A percentile compares a stretch with the other conserved stretches of the same genome.
These are phyloP conservation scores for Metalampra italica DNA, from an alignment of 2,888 invertebrate species.

Conservation along the genomic window DNA sequence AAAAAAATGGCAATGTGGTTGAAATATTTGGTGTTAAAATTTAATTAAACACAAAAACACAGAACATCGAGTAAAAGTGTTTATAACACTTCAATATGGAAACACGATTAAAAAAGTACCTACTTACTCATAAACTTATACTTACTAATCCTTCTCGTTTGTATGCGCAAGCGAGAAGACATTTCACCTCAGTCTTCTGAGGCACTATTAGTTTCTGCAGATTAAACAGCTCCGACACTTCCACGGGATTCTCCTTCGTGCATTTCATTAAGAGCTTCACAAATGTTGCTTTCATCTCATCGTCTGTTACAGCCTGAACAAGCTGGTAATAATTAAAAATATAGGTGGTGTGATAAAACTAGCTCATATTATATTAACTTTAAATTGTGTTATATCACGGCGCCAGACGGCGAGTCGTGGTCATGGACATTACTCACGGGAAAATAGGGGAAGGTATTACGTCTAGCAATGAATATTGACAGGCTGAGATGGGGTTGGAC, in stretches of 20 bases:
- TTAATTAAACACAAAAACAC: background rate
- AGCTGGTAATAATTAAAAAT: background rate
- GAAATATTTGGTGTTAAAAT: background rate
- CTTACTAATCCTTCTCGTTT: constrained; percentile 6
- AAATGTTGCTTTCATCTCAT: constrained; percentile 45
- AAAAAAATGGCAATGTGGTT: constrained; percentile 4
- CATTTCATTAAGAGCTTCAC: constrained; percentile 49
- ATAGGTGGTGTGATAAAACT: background rate
- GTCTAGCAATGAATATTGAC: too few relatives aligned
- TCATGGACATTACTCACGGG: too few relatives aligned
- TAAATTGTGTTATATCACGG: too few relatives aligned
- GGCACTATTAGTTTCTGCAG: constrained; percentile 47
- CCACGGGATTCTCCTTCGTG: constrained; percentile 43
- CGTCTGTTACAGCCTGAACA: constrained; percentile 45
- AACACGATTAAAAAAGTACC: too few relatives aligned
- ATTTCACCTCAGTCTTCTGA: constrained; percentile 57
- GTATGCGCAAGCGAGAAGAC: constrained; percentile 34
- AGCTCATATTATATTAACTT: too few relatives aligned
- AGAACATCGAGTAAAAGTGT: too few relatives aligned
- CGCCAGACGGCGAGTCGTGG: too few relatives aligned
- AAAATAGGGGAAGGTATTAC: too few relatives aligned
- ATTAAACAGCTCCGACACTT: constrained; percentile 42
- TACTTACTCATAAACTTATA: background rate
- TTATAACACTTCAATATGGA: too few relatives aligned
- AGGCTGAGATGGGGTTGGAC: too few relatives aligned